A percentile compares a stretch with the other conserved stretches of the same genome.
phyloP scores from a whole-genome alignment of 2,113 vertebrate species.

The Cyprinodon tularosa region DNA sequence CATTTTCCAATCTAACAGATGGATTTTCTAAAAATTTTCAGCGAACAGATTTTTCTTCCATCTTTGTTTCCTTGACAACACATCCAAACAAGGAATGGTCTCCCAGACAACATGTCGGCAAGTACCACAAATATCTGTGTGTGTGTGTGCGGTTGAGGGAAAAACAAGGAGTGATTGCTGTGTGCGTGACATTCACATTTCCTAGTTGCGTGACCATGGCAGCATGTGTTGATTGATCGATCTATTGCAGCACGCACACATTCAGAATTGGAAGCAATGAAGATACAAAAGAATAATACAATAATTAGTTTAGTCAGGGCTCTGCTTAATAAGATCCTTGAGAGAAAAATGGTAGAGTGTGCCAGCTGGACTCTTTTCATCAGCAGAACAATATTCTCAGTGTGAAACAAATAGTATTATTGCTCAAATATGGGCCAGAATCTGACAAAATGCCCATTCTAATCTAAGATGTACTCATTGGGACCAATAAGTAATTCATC shows the following conservation, averaged over 20 bases:
- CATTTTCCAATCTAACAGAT: slow-evolving; percentile 72
- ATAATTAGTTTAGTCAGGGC: slow-evolving; percentile 51
- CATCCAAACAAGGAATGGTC: slow-evolving; percentile 82
- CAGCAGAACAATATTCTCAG: slow-evolving; percentile 44
- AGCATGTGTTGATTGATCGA: slow-evolving; percentile 37
- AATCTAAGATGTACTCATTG: slow-evolving; percentile 42
- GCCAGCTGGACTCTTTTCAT: slow-evolving; percentile 51
- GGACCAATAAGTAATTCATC: slow-evolving; percentile 48
- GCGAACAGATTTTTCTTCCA: slow-evolving; percentile 60
- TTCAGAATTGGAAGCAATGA: slow-evolving; percentile 3
- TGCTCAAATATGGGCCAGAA: slow-evolving; percentile 33
- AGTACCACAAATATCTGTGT: slow-evolving; percentile 60
- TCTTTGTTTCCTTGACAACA: slow-evolving; percentile 83
- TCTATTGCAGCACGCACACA: slow-evolving; percentile 18
- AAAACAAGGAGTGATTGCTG: slow-evolving; percentile 19
- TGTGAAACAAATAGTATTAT: slow-evolving; percentile 52
- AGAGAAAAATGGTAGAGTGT: slow-evolving; percentile 11
- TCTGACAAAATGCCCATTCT: slow-evolving; percentile 36
- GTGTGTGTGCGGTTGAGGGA: slow-evolving; percentile 37
- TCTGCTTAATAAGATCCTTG: slow-evolving; percentile 22
- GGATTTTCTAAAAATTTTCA: slow-evolving; percentile 77
- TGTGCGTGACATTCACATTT: slow-evolving; percentile 10
- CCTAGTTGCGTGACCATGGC: neutral
- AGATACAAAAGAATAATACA: slow-evolving; percentile 42
- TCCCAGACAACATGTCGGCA: slow-evolving; percentile 80